These are phyloP conservation scores for Zygothrica quintamaculata DNA, from an alignment of 2,888 invertebrate species.

Conservation along the genomic window DNA sequence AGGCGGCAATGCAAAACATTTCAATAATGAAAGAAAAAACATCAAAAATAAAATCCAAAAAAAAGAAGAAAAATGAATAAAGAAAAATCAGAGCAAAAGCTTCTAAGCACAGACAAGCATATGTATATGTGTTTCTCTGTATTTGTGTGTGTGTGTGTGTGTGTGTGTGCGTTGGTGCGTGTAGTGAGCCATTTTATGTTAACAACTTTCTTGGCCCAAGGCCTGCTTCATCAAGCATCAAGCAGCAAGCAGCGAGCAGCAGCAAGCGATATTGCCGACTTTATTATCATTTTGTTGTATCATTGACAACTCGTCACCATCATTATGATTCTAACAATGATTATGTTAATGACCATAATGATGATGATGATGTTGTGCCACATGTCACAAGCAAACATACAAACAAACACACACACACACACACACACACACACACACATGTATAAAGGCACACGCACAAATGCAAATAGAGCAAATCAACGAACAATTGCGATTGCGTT, in stretches of 20 bases:
- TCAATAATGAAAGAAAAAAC: conserved; percentile 53
- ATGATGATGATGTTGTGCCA: conserved; percentile 59
- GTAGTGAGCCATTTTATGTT: conserved; percentile 77
- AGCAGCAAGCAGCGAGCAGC: too few relatives aligned
- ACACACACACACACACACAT: conserved; percentile 2
- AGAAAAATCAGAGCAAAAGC: conserved; percentile 46
- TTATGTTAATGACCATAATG: conserved; percentile 25
- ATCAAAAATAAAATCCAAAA: background rate
- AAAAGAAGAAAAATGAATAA: background rate
- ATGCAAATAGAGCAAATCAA: conserved; percentile 61
- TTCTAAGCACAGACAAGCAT: conserved; percentile 29
- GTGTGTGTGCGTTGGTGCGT: conserved; percentile 31
- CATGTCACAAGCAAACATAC: conserved; percentile 50
- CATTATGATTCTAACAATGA: conserved; percentile 33
- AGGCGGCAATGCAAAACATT: conserved; percentile 55
- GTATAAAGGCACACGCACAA: conserved; percentile 16
- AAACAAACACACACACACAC: conserved; percentile 8
- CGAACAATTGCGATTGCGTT: conserved; percentile 26
- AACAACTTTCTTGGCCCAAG: conserved; percentile 76
- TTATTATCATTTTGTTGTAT: conserved; percentile 72
- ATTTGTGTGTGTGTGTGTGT: conserved; percentile 9
- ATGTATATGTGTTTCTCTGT: background rate
- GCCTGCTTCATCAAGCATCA: conserved; percentile 61
- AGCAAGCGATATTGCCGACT: conserved; percentile 22
- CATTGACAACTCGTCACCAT: conserved; percentile 74